phyloP scores from a whole-genome alignment of 2,888 invertebrate genomes.

The Dastarcus helophoroides region DNA sequence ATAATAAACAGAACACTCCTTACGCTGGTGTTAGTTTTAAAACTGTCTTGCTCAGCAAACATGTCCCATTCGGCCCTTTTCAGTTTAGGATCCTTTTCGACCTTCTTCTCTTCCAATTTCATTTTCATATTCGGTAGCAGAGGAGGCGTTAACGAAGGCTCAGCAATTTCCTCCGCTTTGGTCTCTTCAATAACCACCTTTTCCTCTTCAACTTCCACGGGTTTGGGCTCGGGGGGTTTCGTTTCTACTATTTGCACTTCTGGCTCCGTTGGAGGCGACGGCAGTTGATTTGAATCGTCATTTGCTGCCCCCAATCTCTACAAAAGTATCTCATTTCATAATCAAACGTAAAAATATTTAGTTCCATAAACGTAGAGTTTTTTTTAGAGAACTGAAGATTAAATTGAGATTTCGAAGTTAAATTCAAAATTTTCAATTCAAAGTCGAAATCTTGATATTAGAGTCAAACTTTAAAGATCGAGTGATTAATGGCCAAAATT shows the following conservation, averaged over 20 bases:
- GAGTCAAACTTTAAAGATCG: too few relatives aligned
- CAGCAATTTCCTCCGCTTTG: constrained; percentile 15
- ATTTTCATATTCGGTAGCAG: constrained; percentile 33
- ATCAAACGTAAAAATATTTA: too few relatives aligned
- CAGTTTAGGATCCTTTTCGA: constrained; percentile 26
- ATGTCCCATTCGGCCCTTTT: constrained; percentile 69
- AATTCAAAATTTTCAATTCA: too few relatives aligned
- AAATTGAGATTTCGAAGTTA: too few relatives aligned
- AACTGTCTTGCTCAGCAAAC: constrained; percentile 87
- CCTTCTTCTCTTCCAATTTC: constrained; percentile 24
- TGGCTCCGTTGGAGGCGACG: constrained; percentile 23
- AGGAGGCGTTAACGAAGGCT: constrained; percentile 35
- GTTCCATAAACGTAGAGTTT: too few relatives aligned
- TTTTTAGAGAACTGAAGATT: too few relatives aligned
- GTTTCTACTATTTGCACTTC: constrained; percentile 11
- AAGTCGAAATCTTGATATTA: too few relatives aligned
- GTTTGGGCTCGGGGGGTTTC: constrained; percentile 6
- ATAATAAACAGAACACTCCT: too few relatives aligned
- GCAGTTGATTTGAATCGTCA: constrained; percentile 44
- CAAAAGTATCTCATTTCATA: too few relatives aligned
- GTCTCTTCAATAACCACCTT: constrained; percentile 9
- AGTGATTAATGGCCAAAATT: too few relatives aligned
- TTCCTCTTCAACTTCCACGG: constrained; percentile 5
- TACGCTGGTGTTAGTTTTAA: constrained; percentile 40
- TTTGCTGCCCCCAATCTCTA: constrained; percentile 44